phyloP scores from a whole-genome alignment of 2,888 invertebrate genomes.

The Brachyptera risi region DNA sequence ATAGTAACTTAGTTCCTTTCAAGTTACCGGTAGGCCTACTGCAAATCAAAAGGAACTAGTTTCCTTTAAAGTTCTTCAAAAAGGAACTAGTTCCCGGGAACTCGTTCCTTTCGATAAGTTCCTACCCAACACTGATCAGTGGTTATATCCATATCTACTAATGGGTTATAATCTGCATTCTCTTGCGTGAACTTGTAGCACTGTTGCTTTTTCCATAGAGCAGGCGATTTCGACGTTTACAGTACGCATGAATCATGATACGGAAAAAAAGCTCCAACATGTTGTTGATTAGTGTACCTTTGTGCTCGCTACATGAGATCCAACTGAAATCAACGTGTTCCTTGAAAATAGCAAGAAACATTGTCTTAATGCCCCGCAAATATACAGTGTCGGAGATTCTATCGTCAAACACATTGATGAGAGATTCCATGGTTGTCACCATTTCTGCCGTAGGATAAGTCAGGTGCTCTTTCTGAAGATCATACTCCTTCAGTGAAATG shows the following conservation, averaged over 20 bases:
- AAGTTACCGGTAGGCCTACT: too few species aligned
- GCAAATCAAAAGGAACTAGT: too few species aligned
- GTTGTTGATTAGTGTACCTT: not conserved
- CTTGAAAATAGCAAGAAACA: not conserved
- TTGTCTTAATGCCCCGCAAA: not conserved
- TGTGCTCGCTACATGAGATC: not conserved
- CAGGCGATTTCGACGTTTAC: not conserved
- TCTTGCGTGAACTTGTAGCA: not conserved
- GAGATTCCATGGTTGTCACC: not conserved
- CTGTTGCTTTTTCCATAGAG: not conserved
- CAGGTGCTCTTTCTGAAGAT: not conserved
- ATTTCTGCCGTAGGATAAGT: not conserved
- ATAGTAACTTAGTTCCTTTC: too few species aligned
- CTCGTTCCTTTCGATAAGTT: too few species aligned
- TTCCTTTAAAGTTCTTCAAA: too few species aligned
- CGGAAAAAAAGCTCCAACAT: not conserved
- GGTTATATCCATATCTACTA: not conserved
- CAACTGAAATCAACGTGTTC: not conserved
- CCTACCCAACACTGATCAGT: too few species aligned
- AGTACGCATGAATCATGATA: not conserved
- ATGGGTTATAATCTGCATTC: not conserved
- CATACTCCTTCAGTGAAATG: not conserved
- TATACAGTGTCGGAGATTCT: not conserved
- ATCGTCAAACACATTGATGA: not conserved
- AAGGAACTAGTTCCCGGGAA: too few species aligned